phyloP scores from a whole-genome alignment of 2,888 invertebrate species.

The Argynnis bischoffii region DNA sequence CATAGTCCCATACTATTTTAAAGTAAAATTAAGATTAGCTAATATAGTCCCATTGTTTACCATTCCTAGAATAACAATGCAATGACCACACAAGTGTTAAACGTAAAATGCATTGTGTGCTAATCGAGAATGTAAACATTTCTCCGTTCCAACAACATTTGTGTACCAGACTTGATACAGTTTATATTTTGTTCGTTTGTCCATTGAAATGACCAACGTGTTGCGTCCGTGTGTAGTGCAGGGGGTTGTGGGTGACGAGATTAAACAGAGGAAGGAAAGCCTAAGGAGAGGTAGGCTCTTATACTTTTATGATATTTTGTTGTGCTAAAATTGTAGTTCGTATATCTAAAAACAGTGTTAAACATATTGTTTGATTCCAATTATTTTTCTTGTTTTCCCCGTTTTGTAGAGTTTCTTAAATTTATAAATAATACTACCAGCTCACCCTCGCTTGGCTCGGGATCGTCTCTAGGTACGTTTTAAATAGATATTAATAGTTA shows the following conservation, averaged over 20 bases:
- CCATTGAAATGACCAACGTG: slow-evolving; percentile 46
- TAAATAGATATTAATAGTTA: too few relatives aligned
- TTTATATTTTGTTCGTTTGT: slow-evolving; percentile 3
- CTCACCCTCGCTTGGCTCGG: too few relatives aligned
- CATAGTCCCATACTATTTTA: slow-evolving; percentile 4
- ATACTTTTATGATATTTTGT: not conserved
- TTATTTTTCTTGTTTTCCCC: too few relatives aligned
- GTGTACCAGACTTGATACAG: slow-evolving; percentile 2
- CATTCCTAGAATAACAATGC: slow-evolving; percentile 43
- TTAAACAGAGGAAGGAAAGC: slow-evolving; percentile 53
- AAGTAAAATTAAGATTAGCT: slow-evolving; percentile 28
- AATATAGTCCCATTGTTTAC: slow-evolving; percentile 42
- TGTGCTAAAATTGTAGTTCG: not conserved
- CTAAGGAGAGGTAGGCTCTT: slow-evolving; percentile 56
- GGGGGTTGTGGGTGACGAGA: slow-evolving; percentile 56
- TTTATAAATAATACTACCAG: too few relatives aligned
- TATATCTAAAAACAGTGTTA: too few relatives aligned
- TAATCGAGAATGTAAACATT: slow-evolving; percentile 42
- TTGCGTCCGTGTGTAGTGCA: slow-evolving; percentile 43
- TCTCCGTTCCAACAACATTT: slow-evolving; percentile 17
- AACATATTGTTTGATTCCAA: too few relatives aligned
- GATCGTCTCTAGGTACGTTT: too few relatives aligned
- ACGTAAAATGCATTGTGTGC: slow-evolving; percentile 42
- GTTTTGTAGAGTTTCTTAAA: too few relatives aligned
- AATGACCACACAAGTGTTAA: slow-evolving; percentile 30